Evolutionary conservation across 2,888 invertebrate species (phyloP).

Genomic region (Cantharis rufa): DNA sequence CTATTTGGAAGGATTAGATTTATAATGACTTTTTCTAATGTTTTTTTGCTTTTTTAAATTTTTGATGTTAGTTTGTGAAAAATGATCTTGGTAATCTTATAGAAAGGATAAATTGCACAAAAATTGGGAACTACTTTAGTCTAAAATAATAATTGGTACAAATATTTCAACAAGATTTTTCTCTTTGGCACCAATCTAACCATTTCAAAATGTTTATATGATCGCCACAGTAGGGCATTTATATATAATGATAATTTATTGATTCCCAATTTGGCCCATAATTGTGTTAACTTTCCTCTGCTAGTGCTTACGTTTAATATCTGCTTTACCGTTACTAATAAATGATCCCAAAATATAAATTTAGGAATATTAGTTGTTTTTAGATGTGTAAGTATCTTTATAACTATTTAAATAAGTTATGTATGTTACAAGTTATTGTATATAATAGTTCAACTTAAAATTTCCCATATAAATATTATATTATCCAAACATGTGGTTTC

Average conservation of each 20-base stretch:
- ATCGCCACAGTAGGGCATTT: not conserved
- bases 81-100: not conserved
- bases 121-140: not conserved
- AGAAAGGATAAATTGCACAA: not conserved
- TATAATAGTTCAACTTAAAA: not conserved
- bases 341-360: not conserved
- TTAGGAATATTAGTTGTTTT: not conserved
- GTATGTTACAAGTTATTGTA: not conserved
- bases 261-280: not conserved
- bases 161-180: not conserved
- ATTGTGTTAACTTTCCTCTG: not conserved
- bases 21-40: not conserved
- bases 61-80: not conserved
- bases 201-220: not conserved
- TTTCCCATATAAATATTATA: not conserved
- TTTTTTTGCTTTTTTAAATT: not conserved
- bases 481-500: not conserved
- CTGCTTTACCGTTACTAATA: not conserved
- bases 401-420: not conserved
- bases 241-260: not conserved
- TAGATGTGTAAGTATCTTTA: conserved; percentile 1
- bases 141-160: not conserved
- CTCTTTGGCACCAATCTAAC: not conserved
- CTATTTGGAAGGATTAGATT: not conserved
- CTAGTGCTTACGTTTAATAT: not conserved